phyloP scores from a whole-genome alignment of 2,888 invertebrate genomes.

The Tetropium fuscum region DNA sequence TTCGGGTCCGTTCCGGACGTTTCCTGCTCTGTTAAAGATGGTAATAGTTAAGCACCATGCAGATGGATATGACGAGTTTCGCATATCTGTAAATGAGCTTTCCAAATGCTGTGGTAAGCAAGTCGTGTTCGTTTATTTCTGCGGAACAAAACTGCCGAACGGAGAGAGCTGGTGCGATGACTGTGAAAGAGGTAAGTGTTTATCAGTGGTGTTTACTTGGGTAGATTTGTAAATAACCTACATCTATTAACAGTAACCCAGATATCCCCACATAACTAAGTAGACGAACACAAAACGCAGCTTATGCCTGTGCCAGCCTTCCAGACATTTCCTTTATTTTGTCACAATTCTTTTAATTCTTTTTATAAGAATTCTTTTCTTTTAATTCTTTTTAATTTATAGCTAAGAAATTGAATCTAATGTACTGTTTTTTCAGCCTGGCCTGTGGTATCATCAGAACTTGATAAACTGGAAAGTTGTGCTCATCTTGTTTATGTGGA shows the following conservation, averaged over 20 bases:
- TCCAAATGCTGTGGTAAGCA: conserved; percentile 65
- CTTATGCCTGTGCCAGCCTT: too few species aligned
- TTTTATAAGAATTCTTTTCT: too few species aligned
- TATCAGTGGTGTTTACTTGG: conserved; percentile 15
- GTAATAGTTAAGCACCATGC: conserved; percentile 66
- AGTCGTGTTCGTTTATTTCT: conserved; percentile 72
- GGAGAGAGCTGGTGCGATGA: conserved; percentile 93
- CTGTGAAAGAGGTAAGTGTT: conserved; percentile 81
- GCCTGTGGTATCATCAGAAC: conserved; percentile 78
- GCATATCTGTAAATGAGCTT: conserved; percentile 69
- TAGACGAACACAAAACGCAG: too few species aligned
- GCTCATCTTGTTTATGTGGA: conserved; percentile 80
- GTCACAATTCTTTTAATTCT: too few species aligned
- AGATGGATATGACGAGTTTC: conserved; percentile 74
- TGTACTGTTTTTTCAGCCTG: conserved; percentile 70
- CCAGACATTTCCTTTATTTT: too few species aligned
- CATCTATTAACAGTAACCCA: too few species aligned
- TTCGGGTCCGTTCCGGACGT: background rate
- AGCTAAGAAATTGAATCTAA: background rate
- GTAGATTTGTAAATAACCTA: too few species aligned
- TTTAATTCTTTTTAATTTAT: too few species aligned
- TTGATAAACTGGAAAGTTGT: conserved; percentile 72
- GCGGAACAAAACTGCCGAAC: conserved; percentile 72
- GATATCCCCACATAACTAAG: too few species aligned
- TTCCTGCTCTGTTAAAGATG: conserved; percentile 61